A percentile compares a stretch with the other conserved stretches of the same genome.
Evolutionary conservation across 2,888 invertebrate species (phyloP).

Genomic region (Oligia fasciuncula): DNA sequence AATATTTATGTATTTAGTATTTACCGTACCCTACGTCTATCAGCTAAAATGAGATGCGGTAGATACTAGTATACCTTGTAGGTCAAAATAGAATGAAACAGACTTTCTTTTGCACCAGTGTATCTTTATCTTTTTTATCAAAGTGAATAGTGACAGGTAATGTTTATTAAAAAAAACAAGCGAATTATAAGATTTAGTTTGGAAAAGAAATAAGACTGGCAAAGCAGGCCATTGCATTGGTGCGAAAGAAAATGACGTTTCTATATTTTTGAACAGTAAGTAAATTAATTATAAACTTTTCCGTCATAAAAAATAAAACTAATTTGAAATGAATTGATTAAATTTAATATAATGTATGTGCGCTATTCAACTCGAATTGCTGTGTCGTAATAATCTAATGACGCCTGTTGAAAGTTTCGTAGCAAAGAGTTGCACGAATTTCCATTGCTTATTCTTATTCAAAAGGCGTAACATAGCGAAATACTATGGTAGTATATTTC

Average conservation of each 20-base stretch:
- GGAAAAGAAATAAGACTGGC: slow-evolving; percentile 24
- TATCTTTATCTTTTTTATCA: neutral
- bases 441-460: slow-evolving; percentile 37
- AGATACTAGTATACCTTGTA: neutral
- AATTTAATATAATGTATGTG: slow-evolving; percentile 19
- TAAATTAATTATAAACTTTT: slow-evolving; percentile 25
- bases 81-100: neutral
- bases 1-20: slow-evolving; percentile 28
- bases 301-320: slow-evolving; percentile 32
- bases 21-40: neutral
- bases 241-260: slow-evolving; percentile 20
- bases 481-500: slow-evolving; percentile 30
- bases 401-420: slow-evolving; percentile 57
- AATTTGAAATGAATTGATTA: slow-evolving; percentile 35
- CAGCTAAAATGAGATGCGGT: neutral
- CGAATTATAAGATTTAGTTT: slow-evolving; percentile 3
- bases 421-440: slow-evolving; percentile 41
- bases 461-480: slow-evolving; percentile 19
- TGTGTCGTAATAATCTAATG: slow-evolving; percentile 20
- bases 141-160: neutral
- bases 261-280: slow-evolving; percentile 24
- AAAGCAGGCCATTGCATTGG: slow-evolving; percentile 1
- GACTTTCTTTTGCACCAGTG: slow-evolving; percentile 25
- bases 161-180: neutral
- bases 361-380: slow-evolving; percentile 27